Evolutionary conservation across 2,888 invertebrate genomes (phyloP).

Genomic region (Mimachlamys varia): DNA sequence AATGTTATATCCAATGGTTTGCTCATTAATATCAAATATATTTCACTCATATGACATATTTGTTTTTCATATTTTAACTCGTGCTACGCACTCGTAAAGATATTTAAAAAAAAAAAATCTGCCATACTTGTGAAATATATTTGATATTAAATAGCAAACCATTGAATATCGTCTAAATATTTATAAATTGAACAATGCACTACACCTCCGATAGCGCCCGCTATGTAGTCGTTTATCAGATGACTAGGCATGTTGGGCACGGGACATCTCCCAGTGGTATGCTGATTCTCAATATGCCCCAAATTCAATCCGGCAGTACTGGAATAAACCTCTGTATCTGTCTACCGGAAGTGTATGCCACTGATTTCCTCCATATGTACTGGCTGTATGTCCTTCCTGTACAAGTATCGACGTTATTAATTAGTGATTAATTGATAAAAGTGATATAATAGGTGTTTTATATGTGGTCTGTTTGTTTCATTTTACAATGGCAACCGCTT

Average conservation of each 20-base stretch:
- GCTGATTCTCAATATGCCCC: neutral
- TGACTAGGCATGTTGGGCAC: slow-evolving; percentile 45
- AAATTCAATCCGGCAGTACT: neutral
- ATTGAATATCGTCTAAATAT: too few relatives aligned
- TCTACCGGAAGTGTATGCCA: neutral
- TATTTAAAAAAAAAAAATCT: too few relatives aligned
- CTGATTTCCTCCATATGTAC: neutral
- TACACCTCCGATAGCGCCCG: slow-evolving; percentile 57
- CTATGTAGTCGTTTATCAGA: slow-evolving; percentile 56
- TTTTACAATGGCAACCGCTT: too few relatives aligned
- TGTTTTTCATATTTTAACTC: too few relatives aligned
- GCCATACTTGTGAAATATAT: too few relatives aligned
- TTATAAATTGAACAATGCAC: neutral
- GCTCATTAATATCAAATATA: too few relatives aligned
- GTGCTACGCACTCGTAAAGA: too few relatives aligned
- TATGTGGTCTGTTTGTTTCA: too few relatives aligned
- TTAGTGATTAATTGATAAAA: neutral
- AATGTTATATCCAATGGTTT: too few relatives aligned
- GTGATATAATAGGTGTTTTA: neutral
- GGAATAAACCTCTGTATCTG: neutral
- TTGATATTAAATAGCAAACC: too few relatives aligned
- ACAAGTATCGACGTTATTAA: neutral
- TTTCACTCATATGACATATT: too few relatives aligned
- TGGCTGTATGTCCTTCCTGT: neutral
- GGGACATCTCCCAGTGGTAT: neutral